phyloP scores from a whole-genome alignment of 2,888 invertebrate species.

The Dasysyrphus albostriatus region DNA sequence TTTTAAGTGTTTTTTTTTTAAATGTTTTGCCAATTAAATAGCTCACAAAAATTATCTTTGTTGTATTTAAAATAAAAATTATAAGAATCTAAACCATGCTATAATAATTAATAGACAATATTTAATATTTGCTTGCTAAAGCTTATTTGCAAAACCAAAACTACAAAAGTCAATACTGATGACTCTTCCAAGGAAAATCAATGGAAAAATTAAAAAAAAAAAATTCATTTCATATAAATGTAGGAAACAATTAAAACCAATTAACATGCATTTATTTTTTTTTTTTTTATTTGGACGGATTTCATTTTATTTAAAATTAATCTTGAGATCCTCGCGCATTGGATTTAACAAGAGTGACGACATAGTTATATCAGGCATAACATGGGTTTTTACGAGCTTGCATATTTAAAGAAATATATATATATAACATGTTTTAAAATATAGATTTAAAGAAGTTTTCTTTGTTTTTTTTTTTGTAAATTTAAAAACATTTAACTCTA shows the following conservation, averaged over 20 bases:
- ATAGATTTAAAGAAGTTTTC: conserved; percentile 51
- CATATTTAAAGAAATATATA: conserved; percentile 73
- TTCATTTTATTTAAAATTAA: conserved; percentile 35
- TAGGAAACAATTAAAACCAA: conserved; percentile 54
- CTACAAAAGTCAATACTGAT: conserved; percentile 13
- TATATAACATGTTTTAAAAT: conserved; percentile 45
- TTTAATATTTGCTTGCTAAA: conserved; percentile 16
- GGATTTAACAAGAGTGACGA: conserved; percentile 69
- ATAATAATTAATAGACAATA: neutral
- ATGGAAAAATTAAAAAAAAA: neutral
- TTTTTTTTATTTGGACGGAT: conserved; percentile 68
- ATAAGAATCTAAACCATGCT: conserved; percentile 12
- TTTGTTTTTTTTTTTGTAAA: conserved; percentile 39
- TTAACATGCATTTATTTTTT: conserved; percentile 62
- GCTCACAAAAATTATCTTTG: neutral
- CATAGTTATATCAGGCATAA: conserved; percentile 75
- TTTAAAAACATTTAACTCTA: conserved; percentile 63
- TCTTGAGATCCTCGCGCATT: conserved; percentile 65
- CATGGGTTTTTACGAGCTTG: conserved; percentile 75
- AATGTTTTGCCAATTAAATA: conserved; percentile 50
- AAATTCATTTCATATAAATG: conserved; percentile 1
- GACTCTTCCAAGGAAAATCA: neutral
- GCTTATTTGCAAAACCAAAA: conserved; percentile 25
- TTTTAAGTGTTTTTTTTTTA: conserved; percentile 3
- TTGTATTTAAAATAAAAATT: neutral